Conservation (phyloP, 2,888 invertebrate species). For the Mycalesis mineus region DNA sequence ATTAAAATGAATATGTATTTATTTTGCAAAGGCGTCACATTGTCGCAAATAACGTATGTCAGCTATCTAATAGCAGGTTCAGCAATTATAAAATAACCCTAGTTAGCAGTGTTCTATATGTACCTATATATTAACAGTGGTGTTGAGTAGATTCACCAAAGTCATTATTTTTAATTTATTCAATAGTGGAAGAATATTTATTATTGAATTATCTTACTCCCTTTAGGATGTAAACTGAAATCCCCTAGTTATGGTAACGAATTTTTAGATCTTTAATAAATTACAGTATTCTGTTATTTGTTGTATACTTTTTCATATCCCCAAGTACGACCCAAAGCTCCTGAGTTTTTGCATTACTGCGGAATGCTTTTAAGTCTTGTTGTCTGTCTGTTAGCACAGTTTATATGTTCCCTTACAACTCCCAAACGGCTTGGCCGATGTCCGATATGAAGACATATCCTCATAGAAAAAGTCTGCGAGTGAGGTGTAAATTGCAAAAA, state of each 20-base stretch:
- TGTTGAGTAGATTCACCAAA: neutral
- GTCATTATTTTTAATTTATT: slow-evolving; percentile 22
- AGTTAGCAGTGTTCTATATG: neutral
- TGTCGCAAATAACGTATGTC: no score
- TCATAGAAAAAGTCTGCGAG: no score
- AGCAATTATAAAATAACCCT: neutral
- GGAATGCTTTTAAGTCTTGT: no score
- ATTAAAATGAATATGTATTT: neutral
- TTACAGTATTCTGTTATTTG: slow-evolving; percentile 69
- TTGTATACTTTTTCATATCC: slow-evolving; percentile 34
- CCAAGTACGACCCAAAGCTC: neutral
- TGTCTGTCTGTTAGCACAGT: no score
- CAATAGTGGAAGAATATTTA: slow-evolving; percentile 20
- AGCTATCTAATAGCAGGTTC: neutral
- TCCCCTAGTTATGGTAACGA: slow-evolving; percentile 55
- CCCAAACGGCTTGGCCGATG: no score
- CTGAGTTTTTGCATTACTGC: no score
- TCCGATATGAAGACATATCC: no score
- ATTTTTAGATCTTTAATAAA: slow-evolving; percentile 72
- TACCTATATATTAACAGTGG: neutral
- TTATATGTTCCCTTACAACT: no score
- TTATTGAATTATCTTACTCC: slow-evolving; percentile 24
- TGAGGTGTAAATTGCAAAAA: no score
- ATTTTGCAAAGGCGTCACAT: no score
- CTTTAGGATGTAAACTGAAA: slow-evolving; percentile 35